phyloP scores from a whole-genome alignment of 2,797 vertebrate species.

The Anas bernieri region DNA sequence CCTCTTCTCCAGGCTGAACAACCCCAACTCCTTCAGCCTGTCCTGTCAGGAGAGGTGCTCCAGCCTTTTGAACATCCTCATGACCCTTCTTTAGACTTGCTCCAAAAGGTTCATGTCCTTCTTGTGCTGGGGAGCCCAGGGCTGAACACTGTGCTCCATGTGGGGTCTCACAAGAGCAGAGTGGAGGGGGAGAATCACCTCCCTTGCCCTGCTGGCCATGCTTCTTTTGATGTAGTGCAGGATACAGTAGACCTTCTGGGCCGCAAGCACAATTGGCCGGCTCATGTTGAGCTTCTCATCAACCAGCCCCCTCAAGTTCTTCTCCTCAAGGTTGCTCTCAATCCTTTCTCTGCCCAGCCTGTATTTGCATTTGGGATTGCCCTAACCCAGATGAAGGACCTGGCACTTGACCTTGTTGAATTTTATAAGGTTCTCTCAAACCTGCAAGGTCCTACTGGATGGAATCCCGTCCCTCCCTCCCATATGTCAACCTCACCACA shows the following conservation, averaged over 20 bases:
- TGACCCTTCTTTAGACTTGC: not conserved
- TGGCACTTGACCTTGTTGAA: not conserved
- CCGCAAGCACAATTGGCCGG: not conserved
- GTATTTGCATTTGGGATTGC: not conserved
- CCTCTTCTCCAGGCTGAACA: not conserved
- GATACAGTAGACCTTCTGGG: not conserved
- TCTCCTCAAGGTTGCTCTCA: not conserved
- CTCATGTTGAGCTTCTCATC: not conserved
- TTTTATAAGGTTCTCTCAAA: not conserved
- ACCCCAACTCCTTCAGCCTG: not conserved
- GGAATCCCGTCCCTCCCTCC: not conserved
- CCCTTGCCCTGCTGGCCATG: not conserved
- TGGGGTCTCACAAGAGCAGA: not conserved
- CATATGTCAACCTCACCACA: not conserved
- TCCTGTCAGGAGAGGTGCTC: not conserved
- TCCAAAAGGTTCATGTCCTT: not conserved
- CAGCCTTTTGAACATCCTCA: not conserved
- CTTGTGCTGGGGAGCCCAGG: not conserved
- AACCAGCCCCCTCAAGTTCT: not conserved
- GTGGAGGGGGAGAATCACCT: not conserved
- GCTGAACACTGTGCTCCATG: not conserved
- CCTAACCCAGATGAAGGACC: not conserved
- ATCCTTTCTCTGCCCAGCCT: not conserved
- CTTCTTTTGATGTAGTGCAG: not conserved
- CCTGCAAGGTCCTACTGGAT: not conserved